phyloP scores from a whole-genome alignment of 1,140 invertebrate genomes.

The Amyelois transitella region DNA sequence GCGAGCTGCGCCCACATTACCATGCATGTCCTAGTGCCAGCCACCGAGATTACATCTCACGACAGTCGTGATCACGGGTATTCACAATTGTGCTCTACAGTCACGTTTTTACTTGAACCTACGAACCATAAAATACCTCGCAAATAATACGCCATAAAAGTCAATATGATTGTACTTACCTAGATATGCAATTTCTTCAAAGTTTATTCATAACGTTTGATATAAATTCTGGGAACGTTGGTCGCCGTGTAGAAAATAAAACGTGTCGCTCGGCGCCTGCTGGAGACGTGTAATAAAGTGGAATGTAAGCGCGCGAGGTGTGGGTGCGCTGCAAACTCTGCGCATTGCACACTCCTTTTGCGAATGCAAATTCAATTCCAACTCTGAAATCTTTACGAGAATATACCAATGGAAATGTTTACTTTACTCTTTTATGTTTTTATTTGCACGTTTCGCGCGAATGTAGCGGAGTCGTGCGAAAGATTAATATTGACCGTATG shows the following conservation, averaged over 20 bases:
- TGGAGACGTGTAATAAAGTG: constrained; percentile 22
- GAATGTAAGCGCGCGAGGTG: constrained; percentile 30
- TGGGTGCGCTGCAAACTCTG: constrained; percentile 17
- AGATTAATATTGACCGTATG: constrained; percentile 27
- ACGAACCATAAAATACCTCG: constrained; percentile 23
- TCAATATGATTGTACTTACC: constrained; percentile 33
- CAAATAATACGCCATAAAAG: constrained; percentile 33
- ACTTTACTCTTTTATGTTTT: constrained; percentile 30
- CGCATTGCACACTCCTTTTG: constrained; percentile 14
- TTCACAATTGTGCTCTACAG: constrained; percentile 34
- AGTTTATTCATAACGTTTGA: constrained; percentile 18
- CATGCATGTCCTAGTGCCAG: constrained; percentile 22
- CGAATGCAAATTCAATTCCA: constrained; percentile 41
- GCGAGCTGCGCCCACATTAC: constrained; percentile 21
- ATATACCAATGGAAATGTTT: constrained; percentile 36
- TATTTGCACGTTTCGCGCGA: constrained; percentile 18
- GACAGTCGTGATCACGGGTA: constrained; percentile 46
- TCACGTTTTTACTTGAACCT: constrained; percentile 52
- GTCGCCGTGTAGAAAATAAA: constrained; percentile 20
- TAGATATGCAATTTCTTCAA: constrained; percentile 26
- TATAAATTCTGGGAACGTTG: constrained; percentile 7
- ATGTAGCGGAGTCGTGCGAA: constrained; percentile 11
- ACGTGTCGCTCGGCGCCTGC: constrained; percentile 9
- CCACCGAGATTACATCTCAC: constrained; percentile 34
- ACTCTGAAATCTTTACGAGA: constrained; percentile 29